These are phyloP conservation scores for Alauda arvensis DNA, from an alignment of 2,797 vertebrate genomes.

Conservation along the genomic window DNA sequence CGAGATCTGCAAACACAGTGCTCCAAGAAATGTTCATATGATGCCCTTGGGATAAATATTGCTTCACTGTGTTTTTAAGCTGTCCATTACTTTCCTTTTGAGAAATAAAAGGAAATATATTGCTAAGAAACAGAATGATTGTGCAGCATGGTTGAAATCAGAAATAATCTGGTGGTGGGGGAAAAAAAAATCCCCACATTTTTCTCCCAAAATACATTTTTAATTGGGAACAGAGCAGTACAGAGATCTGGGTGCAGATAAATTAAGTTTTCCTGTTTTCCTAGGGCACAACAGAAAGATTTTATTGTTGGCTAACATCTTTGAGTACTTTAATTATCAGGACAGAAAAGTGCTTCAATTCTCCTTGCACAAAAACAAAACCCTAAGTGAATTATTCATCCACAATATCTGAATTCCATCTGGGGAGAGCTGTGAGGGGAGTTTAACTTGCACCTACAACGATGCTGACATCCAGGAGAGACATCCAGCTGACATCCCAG, in stretches of 20 bases:
- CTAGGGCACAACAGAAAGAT: background rate
- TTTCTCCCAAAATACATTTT: constrained; percentile 10
- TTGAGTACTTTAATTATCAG: background rate
- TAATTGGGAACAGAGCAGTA: constrained; percentile 15
- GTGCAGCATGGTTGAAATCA: background rate
- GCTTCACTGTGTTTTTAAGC: constrained; percentile 25
- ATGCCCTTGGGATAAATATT: constrained; percentile 13
- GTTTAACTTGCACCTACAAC: background rate
- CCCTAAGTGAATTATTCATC: background rate
- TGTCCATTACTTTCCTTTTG: background rate
- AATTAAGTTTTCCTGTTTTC: background rate
- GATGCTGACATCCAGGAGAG: background rate
- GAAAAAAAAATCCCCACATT: background rate
- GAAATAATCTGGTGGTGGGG: background rate
- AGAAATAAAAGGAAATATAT: background rate
- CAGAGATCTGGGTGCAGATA: background rate
- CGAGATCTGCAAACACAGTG: constrained; percentile 10
- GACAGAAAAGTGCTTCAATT: background rate
- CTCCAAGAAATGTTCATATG: constrained; percentile 10
- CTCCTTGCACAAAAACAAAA: background rate
- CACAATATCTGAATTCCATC: background rate
- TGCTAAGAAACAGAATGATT: background rate
- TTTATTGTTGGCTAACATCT: background rate
- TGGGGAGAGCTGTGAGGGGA: background rate
- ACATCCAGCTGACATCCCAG: too few relatives aligned